Conservation (phyloP, 2,113 vertebrate species). For the Sylvietta virens region DNA sequence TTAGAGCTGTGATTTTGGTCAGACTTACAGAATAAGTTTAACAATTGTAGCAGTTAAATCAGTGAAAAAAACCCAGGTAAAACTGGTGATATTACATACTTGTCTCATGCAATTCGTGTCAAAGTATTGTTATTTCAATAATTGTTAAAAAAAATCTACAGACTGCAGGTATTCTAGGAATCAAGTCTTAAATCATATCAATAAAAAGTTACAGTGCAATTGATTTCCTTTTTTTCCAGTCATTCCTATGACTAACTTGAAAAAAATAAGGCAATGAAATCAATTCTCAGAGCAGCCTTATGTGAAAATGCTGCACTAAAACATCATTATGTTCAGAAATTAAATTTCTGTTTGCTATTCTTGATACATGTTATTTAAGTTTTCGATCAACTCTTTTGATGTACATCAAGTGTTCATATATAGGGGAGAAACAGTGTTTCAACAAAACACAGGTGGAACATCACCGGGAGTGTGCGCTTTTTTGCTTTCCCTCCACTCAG, state of each 20-base stretch:
- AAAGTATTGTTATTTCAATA: background rate
- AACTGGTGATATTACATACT: background rate
- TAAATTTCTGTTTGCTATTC: background rate
- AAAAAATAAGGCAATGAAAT: background rate
- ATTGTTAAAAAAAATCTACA: background rate
- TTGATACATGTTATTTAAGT: background rate
- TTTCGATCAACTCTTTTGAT: background rate
- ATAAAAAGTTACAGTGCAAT: background rate
- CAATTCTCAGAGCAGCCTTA: background rate
- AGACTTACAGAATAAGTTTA: background rate
- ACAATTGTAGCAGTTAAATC: background rate
- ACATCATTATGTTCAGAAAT: background rate
- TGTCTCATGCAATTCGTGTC: background rate
- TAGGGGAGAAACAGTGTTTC: background rate
- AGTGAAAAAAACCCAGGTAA: background rate
- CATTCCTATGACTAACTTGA: background rate
- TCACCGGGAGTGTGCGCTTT: accelerated
- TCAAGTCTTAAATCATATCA: background rate
- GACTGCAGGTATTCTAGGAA: background rate
- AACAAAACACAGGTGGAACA: background rate
- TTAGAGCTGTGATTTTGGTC: background rate
- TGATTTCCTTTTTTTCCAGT: background rate
- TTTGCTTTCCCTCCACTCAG: background rate
- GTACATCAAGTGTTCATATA: background rate
- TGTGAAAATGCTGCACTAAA: background rate